These are phyloP conservation scores for Shargacucullia verbasci DNA, from an alignment of 2,888 invertebrate genomes.

Conservation along the genomic window DNA sequence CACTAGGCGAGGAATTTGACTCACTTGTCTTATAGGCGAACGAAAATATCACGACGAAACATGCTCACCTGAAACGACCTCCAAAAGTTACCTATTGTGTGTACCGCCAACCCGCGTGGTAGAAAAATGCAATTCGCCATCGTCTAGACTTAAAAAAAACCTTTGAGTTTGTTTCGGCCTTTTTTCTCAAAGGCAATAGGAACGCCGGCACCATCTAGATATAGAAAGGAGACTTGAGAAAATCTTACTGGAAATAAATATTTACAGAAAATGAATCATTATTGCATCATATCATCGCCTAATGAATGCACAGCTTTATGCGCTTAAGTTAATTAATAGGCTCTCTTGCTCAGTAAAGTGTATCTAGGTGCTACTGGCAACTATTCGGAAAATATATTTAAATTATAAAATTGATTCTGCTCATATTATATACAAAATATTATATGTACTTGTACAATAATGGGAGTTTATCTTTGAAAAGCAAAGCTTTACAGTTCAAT, in stretches of 20 bases:
- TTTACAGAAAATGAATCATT: no score
- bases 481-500: slow-evolving; percentile 22
- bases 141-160: no score
- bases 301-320: slow-evolving; percentile 12
- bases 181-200: no score
- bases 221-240: no score
- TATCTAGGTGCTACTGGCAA: slow-evolving; percentile 49
- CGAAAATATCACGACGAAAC: no score
- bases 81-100: no score
- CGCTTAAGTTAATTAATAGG: slow-evolving; percentile 22
- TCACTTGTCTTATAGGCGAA: neutral
- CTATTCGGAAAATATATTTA: slow-evolving; percentile 17
- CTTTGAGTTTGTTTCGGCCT: no score
- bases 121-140: no score
- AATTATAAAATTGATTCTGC: slow-evolving; percentile 28
- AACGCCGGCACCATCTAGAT: no score
- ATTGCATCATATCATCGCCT: neutral
- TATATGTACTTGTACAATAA: slow-evolving; percentile 25
- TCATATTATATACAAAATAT: slow-evolving; percentile 31
- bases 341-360: slow-evolving; percentile 51
- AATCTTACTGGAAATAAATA: no score
- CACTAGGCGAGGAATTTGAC: neutral
- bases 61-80: no score
- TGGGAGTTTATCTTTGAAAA: slow-evolving; percentile 12
- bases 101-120: no score